Base-by-base conservation (phyloP, 1,140 invertebrate genomes). In the Heliconius congener region DNA sequence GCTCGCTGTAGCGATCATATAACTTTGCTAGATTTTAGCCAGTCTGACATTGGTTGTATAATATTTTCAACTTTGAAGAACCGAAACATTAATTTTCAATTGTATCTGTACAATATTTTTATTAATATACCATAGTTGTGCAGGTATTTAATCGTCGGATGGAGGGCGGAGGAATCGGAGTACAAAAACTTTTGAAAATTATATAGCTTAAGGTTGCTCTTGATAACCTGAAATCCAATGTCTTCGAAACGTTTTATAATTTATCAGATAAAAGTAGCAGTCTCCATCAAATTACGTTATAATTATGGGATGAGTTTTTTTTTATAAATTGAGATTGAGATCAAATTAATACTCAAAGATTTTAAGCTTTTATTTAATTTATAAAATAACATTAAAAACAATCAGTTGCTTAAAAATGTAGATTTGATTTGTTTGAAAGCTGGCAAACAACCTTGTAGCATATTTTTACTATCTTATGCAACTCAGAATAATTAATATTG, bases 231-330 rank as follows among this genome's bases (percentile, higher is more conserved):
- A 30, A 66, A 27, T 16, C 13, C 13, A 66, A 27, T 66, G 3
- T 27, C 57, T 66, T 30, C 11, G 9, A 66, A 27, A 66, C 23
- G 19, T 66, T 66, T 66, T 27, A 60, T 79, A 82, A 85, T 84
- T 82, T 81, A 81, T 86, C 79, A 83, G 19, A 72, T 72, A 55
- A 52, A 42, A 70, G 71, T 76, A 50, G 66, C 42, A 71, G 18
- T 72, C 76, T 72, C 74, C 55, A 82, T 79, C 72, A 77, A 84
- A 85, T 85, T 83, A 80, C 72, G 34, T 74, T 73, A 70, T 86
- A 86, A 89, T 84, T 83, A 81, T 76, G 73, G 75, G 81, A 84
- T 87, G 86, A 86, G 73, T 83, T 23, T 57, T 19, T 18, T 52
- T 5, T 52, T 5, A 16, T 4, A 52, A 52, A 50, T 18, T 18